Conservation (phyloP, 2,113 vertebrate species). For the Oncorhynchus tshawytscha region DNA sequence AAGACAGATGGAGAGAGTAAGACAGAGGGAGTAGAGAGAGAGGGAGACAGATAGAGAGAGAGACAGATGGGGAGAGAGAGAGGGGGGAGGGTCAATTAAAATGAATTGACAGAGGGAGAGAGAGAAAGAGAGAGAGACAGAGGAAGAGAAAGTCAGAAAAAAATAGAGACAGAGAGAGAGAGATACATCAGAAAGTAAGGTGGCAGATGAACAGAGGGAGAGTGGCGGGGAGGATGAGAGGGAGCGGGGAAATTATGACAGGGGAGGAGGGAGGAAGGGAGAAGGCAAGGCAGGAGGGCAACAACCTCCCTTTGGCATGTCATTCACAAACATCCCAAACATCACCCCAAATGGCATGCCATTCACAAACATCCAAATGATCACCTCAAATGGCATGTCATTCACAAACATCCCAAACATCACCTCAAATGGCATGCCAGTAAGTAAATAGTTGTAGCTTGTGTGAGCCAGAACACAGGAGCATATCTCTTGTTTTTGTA, state of each 20-base stretch:
- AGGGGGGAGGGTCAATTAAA: background rate
- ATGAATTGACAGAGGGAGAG: background rate
- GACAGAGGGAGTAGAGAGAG: no score
- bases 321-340: no score
- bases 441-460: background rate
- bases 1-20: no score
- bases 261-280: background rate
- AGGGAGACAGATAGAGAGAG: no score
- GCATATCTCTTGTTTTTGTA: no score
- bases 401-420: no score
- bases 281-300: slow-evolving; percentile 28
- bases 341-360: no score
- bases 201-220: slow-evolving; percentile 5
- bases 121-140: slow-evolving; percentile 20
- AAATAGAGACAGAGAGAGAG: slow-evolving; percentile 27
- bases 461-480: no score
- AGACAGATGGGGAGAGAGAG: no score
- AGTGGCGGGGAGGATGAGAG: background rate
- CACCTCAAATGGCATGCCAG: background rate
- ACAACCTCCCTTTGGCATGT: slow-evolving; percentile 20
- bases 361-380: no score
- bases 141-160: background rate
- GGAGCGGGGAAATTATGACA: background rate
- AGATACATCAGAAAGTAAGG: no score
- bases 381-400: no score